phyloP scores from a whole-genome alignment of 2,888 invertebrate species.

The Volucella inanis region DNA sequence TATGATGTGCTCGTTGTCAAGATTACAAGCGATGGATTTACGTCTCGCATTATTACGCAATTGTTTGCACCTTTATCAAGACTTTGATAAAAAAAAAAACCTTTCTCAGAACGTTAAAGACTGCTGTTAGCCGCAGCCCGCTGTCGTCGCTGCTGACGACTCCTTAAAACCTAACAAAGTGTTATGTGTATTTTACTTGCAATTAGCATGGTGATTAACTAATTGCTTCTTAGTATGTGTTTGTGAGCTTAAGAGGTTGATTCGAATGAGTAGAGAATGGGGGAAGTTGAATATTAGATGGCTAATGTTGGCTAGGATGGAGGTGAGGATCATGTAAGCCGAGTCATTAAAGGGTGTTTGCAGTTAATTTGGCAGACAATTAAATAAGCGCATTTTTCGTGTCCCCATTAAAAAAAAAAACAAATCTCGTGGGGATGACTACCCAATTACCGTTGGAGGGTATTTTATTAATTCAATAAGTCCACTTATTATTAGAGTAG shows the following conservation, averaged over 20 bases:
- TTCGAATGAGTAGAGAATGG: not conserved
- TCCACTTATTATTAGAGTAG: too few relatives aligned
- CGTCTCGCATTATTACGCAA: slow-evolving; percentile 22
- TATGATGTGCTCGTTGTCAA: slow-evolving; percentile 18
- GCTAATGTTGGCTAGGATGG: not conserved
- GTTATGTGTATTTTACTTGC: slow-evolving; percentile 3
- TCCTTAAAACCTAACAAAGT: not conserved
- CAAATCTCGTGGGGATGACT: too few relatives aligned
- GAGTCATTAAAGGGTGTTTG: not conserved
- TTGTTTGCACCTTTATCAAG: slow-evolving; percentile 34
- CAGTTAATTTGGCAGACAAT: not conserved
- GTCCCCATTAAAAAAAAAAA: too few relatives aligned
- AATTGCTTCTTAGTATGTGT: slow-evolving; percentile 20
- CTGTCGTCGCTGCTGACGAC: not conserved
- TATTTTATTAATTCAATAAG: too few relatives aligned
- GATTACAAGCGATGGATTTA: slow-evolving; percentile 30
- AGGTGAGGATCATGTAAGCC: not conserved
- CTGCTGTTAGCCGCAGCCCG: too few relatives aligned
- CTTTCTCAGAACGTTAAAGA: not conserved
- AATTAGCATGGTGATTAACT: slow-evolving; percentile 24
- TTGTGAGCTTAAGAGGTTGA: too few relatives aligned
- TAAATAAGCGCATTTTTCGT: too few relatives aligned
- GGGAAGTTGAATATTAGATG: not conserved
- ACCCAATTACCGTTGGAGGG: too few relatives aligned
- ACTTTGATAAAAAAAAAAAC: not conserved